Percentiles rank a stretch among this genome's conserved stretches.
phyloP scores from a whole-genome alignment of 2,888 invertebrate species.

The Leucoma salicis region DNA sequence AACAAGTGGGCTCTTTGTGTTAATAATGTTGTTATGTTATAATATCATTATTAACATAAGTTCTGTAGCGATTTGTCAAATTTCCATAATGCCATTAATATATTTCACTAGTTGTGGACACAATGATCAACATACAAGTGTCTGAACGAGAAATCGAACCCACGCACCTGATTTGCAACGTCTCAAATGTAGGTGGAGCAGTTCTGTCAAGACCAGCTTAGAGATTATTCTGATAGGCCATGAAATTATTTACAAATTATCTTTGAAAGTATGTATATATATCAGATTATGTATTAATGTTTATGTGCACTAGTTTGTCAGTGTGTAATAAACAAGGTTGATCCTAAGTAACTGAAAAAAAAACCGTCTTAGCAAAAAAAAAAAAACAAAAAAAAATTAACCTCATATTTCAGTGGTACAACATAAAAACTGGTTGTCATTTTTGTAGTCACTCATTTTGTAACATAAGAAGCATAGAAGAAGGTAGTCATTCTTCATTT shows the following conservation, averaged over 20 bases:
- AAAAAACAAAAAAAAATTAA: too few relatives aligned
- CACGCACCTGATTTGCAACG: constrained; percentile 77
- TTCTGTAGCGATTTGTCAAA: constrained; percentile 56
- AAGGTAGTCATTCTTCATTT: too few relatives aligned
- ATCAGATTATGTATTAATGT: too few relatives aligned
- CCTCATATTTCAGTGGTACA: too few relatives aligned
- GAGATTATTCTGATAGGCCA: constrained; percentile 36
- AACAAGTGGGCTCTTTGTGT: too few relatives aligned
- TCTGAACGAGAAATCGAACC: constrained; percentile 59
- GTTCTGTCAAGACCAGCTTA: constrained; percentile 38
- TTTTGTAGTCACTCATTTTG: too few relatives aligned
- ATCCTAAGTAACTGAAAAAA: too few relatives aligned
- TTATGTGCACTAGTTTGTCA: too few relatives aligned
- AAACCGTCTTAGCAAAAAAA: too few relatives aligned
- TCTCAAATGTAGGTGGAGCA: constrained; percentile 53
- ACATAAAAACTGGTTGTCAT: too few relatives aligned
- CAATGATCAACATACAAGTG: constrained; percentile 54
- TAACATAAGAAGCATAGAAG: too few relatives aligned
- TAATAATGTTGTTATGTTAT: constrained; percentile 10
- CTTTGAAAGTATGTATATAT: neutral
- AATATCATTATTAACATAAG: constrained; percentile 24
- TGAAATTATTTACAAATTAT: neutral
- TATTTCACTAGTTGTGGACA: constrained; percentile 59
- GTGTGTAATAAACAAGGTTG: too few relatives aligned
- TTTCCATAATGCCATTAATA: constrained; percentile 60